A percentile compares a stretch with the other conserved stretches of the same genome.
phyloP scores from a whole-genome alignment of 2,113 vertebrate species.

The Genyomyrus donnyi region DNA sequence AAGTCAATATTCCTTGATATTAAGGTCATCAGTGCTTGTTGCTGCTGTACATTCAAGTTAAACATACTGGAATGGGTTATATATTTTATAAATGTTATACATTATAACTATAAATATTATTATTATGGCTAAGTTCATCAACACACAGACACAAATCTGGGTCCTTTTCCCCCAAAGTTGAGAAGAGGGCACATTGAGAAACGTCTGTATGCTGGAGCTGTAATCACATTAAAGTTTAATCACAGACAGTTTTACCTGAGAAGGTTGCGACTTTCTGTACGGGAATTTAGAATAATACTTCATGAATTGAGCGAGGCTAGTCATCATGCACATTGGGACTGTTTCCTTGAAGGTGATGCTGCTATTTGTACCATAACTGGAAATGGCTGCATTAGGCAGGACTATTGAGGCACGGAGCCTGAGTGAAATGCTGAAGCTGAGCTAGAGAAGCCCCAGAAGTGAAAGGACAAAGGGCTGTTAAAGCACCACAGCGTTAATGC shows the following conservation, averaged over 20 bases:
- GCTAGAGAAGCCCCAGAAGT: neutral
- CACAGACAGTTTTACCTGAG: neutral
- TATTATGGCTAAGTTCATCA: neutral
- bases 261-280: neutral
- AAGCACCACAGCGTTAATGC: neutral
- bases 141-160: neutral
- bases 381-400: neutral
- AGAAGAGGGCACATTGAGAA: neutral
- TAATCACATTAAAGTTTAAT: neutral
- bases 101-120: neutral
- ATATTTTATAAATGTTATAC: neutral
- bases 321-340: neutral
- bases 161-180: neutral
- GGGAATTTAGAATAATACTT: neutral
- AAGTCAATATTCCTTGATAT: neutral
- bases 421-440: neutral
- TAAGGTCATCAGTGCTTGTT: neutral
- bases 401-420: neutral
- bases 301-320: neutral
- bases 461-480: neutral
- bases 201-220: neutral
- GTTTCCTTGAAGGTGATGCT: neutral
- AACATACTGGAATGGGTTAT: neutral
- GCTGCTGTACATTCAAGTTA: neutral
- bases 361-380: neutral